Evolutionary conservation across 2,888 invertebrate genomes (phyloP), one percentile per base, ranked within the genome.

Genomic region (Aspidiotus destructor): DNA sequence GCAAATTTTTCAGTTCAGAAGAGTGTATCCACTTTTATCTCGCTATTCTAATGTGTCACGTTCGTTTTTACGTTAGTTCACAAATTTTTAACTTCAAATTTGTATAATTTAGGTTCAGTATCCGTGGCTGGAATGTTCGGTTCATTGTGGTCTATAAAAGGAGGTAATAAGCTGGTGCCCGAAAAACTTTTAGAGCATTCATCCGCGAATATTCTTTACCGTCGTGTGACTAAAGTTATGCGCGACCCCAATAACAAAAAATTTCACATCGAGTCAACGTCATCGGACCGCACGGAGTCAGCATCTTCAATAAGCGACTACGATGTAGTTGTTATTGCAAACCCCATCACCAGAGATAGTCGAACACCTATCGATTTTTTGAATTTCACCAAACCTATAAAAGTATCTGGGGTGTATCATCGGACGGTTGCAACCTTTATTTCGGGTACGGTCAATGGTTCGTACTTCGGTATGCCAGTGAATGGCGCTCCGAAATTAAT

Each of bases 261-360:
- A 41, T 72, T 68, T 44, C 64, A 54, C 41, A 60, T 72, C 9
- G 41, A 72, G 44, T 69, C 57, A 40, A 61, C 57, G n/a, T 54
- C 55, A 13, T 16, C 58, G 7, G 40, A 42, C 10, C 41, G 41
- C 9, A 65, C 57, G 17, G 60, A 16, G 53, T 13, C 65, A 55
- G 60, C 54, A 64, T 57, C 58, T 10, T 7, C n/a, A 13, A 15
- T 48, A 0, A 57, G 68, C 8, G 69, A 70, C 8, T 85, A 82
- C 73, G 83, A 85, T 73, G 77, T 81, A 69, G 81, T 85, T 2
- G 79, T 85, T 57, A 71, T 85, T 16, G 84, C 85, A 15, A 75
- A 80, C 41, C 85, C 85, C 1, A 75, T 83, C 52, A 80, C 80
- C 8, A 71, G 71, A 1, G 78, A 80, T 74, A 79, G 77, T 53